Percentiles rank a stretch among this genome's conserved stretches.
Evolutionary conservation across 2,113 vertebrate genomes (phyloP).

Genomic region (Chunga burmeisteri): DNA sequence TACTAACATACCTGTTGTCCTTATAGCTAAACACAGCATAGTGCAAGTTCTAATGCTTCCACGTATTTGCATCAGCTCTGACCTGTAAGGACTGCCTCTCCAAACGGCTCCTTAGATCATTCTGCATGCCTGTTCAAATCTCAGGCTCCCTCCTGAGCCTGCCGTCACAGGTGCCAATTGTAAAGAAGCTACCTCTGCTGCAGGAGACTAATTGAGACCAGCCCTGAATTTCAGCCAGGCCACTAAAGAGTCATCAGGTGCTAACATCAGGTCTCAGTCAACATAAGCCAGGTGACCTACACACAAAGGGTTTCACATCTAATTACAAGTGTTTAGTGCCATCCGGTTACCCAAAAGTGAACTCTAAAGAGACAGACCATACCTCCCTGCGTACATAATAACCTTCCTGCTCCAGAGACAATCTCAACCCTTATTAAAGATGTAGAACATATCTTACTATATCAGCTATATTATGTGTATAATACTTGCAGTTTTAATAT

Average conservation of each 20-base stretch:
- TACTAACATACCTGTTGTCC: neutral
- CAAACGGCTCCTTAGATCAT: fast-evolving
- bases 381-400: neutral
- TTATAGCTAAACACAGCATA: fast-evolving
- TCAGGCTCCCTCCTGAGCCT: neutral
- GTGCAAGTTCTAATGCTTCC: fast-evolving
- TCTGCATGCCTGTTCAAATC: neutral
- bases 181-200: neutral
- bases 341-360: neutral
- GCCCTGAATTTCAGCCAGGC: neutral
- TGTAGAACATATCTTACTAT: no score
- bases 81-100: neutral
- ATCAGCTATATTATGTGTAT: neutral
- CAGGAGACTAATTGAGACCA: neutral
- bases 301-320: neutral
- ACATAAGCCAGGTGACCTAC: neutral
- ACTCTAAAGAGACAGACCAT: neutral
- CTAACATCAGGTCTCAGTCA: neutral
- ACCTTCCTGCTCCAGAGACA: neutral
- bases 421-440: neutral
- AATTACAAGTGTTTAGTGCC: neutral
- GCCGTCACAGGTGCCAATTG: neutral
- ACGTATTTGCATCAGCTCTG: neutral
- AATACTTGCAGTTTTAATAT: neutral
- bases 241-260: neutral